phyloP scores from a whole-genome alignment of 2,113 vertebrate genomes.

The Thomomys bottae region DNA sequence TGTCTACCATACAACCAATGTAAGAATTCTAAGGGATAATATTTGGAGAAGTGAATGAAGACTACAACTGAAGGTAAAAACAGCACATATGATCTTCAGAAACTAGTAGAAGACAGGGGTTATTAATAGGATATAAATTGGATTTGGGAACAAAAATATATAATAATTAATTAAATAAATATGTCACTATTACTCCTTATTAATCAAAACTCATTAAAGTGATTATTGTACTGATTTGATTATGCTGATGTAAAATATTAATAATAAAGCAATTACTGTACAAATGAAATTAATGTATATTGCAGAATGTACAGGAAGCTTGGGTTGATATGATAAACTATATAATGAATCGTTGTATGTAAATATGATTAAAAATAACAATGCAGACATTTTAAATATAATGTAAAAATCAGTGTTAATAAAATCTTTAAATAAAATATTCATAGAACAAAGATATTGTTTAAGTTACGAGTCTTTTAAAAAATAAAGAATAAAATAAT shows the following conservation, averaged over 20 bases:
- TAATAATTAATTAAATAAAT: neutral
- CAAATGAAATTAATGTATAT: neutral
- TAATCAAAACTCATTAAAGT: neutral
- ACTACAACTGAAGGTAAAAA: neutral
- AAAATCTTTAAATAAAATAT: too few relatives aligned
- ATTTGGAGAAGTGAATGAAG: neutral
- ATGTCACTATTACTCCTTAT: neutral
- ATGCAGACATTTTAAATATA: too few relatives aligned
- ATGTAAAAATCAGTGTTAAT: neutral
- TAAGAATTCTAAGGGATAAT: too few relatives aligned
- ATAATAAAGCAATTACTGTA: neutral
- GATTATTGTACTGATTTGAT: neutral
- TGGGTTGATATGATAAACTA: neutral
- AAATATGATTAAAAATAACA: too few relatives aligned
- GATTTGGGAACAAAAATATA: neutral
- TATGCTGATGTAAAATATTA: neutral
- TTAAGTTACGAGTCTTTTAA: slow-evolving; percentile 13
- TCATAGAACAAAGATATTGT: neutral
- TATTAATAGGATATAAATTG: neutral
- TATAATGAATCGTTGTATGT: neutral
- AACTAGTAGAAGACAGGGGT: neutral
- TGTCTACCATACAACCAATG: neutral
- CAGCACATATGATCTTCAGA: neutral
- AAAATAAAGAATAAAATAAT: slow-evolving; percentile 53
- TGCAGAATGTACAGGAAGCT: neutral